A percentile compares a stretch with the other conserved stretches of the same genome.
phyloP scores from a whole-genome alignment of 2,797 vertebrate genomes.

The Bovichtus variegatus region DNA sequence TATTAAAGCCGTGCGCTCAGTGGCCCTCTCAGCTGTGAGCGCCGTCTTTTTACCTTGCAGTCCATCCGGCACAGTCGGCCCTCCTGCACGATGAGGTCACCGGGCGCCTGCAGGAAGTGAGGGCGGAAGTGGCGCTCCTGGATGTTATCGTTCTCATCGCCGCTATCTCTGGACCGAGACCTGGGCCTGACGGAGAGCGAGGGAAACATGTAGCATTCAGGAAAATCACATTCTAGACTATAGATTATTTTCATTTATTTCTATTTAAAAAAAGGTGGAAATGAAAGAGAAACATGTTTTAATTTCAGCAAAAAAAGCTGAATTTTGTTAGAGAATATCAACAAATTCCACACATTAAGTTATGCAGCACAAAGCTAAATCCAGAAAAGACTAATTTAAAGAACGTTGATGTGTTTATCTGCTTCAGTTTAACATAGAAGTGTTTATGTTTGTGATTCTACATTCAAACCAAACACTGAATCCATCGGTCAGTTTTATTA shows the following conservation, averaged over 20 bases:
- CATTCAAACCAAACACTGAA: too few species aligned
- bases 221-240: background rate
- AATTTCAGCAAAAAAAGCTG: background rate
- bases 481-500: too few species aligned
- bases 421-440: too few species aligned
- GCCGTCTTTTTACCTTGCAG: slow-evolving; percentile 90
- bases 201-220: background rate
- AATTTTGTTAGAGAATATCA: background rate
- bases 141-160: slow-evolving; percentile 96
- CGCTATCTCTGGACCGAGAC: slow-evolving; percentile 97
- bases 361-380: too few species aligned
- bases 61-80: slow-evolving; percentile 98
- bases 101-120: slow-evolving; percentile 98
- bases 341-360: too few species aligned
- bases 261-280: background rate
- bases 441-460: too few species aligned
- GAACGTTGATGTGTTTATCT: too few species aligned
- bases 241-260: too few species aligned
- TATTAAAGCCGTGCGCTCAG: too few species aligned
- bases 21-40: too few species aligned
- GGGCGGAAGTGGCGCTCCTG: slow-evolving; percentile 99
- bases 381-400: too few species aligned
- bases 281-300: background rate
- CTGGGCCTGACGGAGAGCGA: slow-evolving; percentile 87
- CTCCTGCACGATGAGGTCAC: slow-evolving; percentile 97